Percentiles rank a stretch among this genome's conserved stretches.
phyloP scores from a whole-genome alignment of 2,888 invertebrate species.

The Drosophila conformis region DNA sequence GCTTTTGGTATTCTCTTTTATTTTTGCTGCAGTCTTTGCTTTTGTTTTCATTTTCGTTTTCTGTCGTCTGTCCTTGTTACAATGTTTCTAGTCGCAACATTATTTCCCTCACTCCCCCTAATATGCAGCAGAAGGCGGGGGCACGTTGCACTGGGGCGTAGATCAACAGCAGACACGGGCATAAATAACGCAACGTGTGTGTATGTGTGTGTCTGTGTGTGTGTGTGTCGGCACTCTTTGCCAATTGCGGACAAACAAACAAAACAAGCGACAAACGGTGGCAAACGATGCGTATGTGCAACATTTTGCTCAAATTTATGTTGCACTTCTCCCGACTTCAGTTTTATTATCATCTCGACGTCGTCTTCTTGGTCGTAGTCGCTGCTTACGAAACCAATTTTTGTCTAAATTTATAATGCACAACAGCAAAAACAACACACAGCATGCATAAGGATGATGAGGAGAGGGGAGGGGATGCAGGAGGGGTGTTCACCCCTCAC shows the following conservation, averaged over 20 bases:
- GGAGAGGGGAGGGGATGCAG: neutral
- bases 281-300: conserved; percentile 72
- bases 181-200: conserved; percentile 69
- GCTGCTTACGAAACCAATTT: conserved; percentile 57
- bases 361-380: conserved; percentile 34
- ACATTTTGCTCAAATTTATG: conserved; percentile 78
- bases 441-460: conserved; percentile 1
- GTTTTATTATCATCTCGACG: conserved; percentile 73
- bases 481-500: conserved; percentile 17
- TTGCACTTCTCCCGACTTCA: conserved; percentile 76
- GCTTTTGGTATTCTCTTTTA: conserved; percentile 48
- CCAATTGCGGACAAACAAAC: conserved; percentile 53
- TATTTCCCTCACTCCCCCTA: conserved; percentile 30
- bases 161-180: conserved; percentile 52
- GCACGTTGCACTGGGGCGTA: neutral
- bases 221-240: conserved; percentile 54
- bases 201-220: conserved; percentile 22
- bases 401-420: conserved; percentile 53
- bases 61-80: conserved; percentile 63
- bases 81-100: conserved; percentile 67
- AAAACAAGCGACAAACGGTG: conserved; percentile 26
- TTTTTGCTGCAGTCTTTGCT: conserved; percentile 38
- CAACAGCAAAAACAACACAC: conserved; percentile 24
- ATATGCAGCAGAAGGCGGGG: conserved; percentile 1
- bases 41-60: conserved; percentile 63